A percentile compares a stretch with the other conserved stretches of the same genome.
Evolutionary conservation across 2,888 invertebrate species (phyloP).

Genomic region (Euplexia lucipara): DNA sequence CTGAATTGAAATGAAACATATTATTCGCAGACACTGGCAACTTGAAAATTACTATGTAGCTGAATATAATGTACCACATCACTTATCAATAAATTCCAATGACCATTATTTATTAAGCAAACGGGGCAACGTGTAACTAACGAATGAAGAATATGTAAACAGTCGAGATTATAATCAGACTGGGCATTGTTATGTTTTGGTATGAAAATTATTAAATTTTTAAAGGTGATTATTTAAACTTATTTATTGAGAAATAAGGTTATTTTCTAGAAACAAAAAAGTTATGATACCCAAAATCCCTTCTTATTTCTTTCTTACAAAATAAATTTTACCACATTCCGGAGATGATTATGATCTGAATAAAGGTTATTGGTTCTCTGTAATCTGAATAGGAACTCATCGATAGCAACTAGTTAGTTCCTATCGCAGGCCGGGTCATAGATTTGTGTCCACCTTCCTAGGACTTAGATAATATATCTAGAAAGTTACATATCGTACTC

Average conservation of each 20-base stretch:
- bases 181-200: slow-evolving; percentile 41
- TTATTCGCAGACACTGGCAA: slow-evolving; percentile 32
- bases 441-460: too few relatives aligned
- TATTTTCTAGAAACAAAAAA: slow-evolving; percentile 1
- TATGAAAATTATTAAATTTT: slow-evolving; percentile 28
- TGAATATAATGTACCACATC: slow-evolving; percentile 48
- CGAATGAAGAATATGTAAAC: slow-evolving; percentile 19
- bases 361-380: too few relatives aligned
- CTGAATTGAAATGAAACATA: slow-evolving; percentile 4
- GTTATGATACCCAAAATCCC: too few relatives aligned
- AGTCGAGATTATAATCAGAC: slow-evolving; percentile 31
- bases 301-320: too few relatives aligned
- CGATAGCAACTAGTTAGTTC: too few relatives aligned
- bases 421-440: too few relatives aligned
- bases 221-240: slow-evolving; percentile 12
- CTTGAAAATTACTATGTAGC: slow-evolving; percentile 35
- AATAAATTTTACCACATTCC: too few relatives aligned
- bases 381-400: too few relatives aligned
- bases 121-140: slow-evolving; percentile 9
- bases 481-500: too few relatives aligned
- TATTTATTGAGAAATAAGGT: not conserved
- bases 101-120: slow-evolving; percentile 37
- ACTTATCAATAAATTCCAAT: slow-evolving; percentile 33
- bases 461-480: too few relatives aligned
- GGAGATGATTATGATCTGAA: too few relatives aligned